Conservation (phyloP, 2,113 vertebrate species). For the Oncorhynchus keta region DNA sequence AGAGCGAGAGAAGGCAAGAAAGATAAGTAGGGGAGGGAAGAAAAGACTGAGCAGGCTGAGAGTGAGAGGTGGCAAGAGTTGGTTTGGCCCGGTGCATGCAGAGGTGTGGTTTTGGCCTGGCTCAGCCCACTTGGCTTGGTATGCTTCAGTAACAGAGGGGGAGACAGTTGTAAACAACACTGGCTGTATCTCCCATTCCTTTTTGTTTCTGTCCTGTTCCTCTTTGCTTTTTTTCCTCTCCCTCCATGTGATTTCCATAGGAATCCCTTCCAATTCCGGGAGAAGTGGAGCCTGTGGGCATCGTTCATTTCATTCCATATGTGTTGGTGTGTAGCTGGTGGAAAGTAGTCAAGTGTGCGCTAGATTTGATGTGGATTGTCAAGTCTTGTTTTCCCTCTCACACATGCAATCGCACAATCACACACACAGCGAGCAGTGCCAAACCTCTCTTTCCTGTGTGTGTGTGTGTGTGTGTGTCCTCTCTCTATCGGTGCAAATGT, state of each 20-base stretch:
- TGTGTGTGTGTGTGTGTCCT: slow-evolving; percentile 20
- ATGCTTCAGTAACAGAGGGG: not conserved
- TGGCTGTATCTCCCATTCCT: not conserved
- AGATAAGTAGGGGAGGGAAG: not conserved
- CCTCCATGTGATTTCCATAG: not conserved
- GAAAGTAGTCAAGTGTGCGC: too few species aligned
- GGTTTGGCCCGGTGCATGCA: not conserved
- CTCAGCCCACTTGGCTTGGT: not conserved
- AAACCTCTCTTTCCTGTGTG: not conserved
- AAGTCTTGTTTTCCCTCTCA: slow-evolving; percentile 21
- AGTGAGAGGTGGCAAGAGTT: not conserved
- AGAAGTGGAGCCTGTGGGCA: too few species aligned
- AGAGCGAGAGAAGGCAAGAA: not conserved
- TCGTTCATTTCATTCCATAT: not conserved
- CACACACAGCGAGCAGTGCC: slow-evolving; percentile 31
- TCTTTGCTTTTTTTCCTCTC: not conserved
- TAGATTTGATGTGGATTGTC: too few species aligned
- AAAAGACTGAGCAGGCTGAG: not conserved
- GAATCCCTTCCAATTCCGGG: too few species aligned
- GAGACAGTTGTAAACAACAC: too few species aligned
- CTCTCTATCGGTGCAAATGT: not conserved
- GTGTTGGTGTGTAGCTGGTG: slow-evolving; percentile 57
- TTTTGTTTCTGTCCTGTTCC: not conserved
- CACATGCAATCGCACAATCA: slow-evolving; percentile 17
- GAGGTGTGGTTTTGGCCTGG: not conserved